phyloP scores from a whole-genome alignment of 2,113 vertebrate species.

The Bubo blakistoni region DNA sequence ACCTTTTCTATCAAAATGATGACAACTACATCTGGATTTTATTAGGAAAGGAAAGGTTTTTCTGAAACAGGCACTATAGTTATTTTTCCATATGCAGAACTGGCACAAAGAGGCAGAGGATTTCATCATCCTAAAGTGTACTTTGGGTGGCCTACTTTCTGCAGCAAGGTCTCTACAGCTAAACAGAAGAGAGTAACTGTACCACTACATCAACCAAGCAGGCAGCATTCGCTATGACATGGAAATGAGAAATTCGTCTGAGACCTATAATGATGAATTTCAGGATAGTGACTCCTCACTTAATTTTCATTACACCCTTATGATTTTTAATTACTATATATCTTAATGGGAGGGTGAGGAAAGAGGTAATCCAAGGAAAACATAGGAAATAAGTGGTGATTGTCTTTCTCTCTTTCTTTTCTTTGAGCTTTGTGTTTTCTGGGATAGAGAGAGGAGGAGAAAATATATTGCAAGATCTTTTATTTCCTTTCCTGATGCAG shows the following conservation, averaged over 20 bases:
- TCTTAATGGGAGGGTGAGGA: not conserved
- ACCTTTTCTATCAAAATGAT: not conserved
- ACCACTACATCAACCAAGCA: not conserved
- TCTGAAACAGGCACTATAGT: not conserved
- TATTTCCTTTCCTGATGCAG: not conserved
- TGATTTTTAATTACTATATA: not conserved
- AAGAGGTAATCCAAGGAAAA: not conserved
- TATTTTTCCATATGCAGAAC: not conserved
- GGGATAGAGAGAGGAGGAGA: not conserved
- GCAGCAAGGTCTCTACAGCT: not conserved
- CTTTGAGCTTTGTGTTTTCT: not conserved
- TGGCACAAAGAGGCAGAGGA: not conserved
- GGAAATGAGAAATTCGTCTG: not conserved
- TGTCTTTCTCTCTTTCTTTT: not conserved
- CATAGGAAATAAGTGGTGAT: fast-evolving
- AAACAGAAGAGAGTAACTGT: not conserved
- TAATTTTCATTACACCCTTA: not conserved
- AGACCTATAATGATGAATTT: not conserved
- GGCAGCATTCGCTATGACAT: not conserved
- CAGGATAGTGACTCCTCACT: not conserved
- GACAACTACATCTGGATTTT: not conserved
- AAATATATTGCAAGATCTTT: not conserved
- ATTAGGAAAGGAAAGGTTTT: not conserved
- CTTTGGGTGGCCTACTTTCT: not conserved
- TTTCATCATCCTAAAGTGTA: not conserved